Percentiles rank a stretch among this genome's conserved stretches.
phyloP scores from a whole-genome alignment of 2,113 vertebrate genomes.

The Lynx canadensis region DNA sequence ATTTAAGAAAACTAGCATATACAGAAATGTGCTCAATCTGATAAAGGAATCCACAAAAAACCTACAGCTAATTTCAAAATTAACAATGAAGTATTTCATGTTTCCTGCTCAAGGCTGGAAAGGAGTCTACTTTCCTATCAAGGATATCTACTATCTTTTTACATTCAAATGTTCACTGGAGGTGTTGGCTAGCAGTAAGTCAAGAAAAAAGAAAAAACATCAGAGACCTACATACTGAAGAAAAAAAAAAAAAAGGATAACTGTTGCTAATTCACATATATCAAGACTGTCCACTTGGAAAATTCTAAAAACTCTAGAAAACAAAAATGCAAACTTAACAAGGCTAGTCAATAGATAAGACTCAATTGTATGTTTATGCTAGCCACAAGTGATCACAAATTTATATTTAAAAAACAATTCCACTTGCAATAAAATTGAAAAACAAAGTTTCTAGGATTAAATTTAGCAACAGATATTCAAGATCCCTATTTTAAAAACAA shows the following conservation, averaged over 20 bases:
- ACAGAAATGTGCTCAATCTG: not conserved
- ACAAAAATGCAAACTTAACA: not conserved
- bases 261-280: not conserved
- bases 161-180: not conserved
- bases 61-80: not conserved
- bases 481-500: not conserved
- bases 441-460: not conserved
- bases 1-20: not conserved
- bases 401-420: not conserved
- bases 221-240: not conserved
- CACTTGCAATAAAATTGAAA: not conserved
- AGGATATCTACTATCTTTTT: not conserved
- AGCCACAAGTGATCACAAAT: not conserved
- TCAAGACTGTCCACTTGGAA: not conserved
- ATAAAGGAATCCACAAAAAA: not conserved
- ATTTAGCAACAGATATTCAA: not conserved
- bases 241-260: not conserved
- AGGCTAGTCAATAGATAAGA: not conserved
- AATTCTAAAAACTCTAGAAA: not conserved
- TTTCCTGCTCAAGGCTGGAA: not conserved
- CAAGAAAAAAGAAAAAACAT: not conserved
- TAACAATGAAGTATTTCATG: not conserved
- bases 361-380: not conserved
- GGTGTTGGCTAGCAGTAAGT: not conserved
- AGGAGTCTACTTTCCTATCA: not conserved